Conservation (phyloP, 1,140 invertebrate genomes). For the Drosophila pectinifera region DNA sequence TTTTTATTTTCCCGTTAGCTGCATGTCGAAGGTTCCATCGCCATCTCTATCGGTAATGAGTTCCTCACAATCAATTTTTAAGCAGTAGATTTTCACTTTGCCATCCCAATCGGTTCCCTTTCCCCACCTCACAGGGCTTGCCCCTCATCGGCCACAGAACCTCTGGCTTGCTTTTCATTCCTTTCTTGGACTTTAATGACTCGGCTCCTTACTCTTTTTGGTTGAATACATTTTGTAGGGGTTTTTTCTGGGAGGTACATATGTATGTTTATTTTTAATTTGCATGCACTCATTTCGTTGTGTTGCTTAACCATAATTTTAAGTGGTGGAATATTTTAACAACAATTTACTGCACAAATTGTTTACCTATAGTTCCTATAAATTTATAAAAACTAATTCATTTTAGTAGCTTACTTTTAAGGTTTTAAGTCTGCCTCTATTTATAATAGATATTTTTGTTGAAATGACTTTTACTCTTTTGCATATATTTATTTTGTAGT, state of each 20-base stretch:
- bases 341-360: no score
- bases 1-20: not conserved
- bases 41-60: slow-evolving; percentile 38
- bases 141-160: not conserved
- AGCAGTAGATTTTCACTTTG: slow-evolving; percentile 31
- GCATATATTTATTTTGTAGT: not conserved
- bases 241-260: no score
- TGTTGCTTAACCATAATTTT: no score
- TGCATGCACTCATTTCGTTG: not conserved
- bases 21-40: not conserved
- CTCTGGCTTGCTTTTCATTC: slow-evolving; percentile 7
- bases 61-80: slow-evolving; percentile 43
- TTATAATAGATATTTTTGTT: no score
- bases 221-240: not conserved
- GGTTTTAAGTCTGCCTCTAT: no score
- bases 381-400: no score
- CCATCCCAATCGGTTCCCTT: slow-evolving; percentile 13
- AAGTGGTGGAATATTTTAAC: not conserved
- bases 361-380: not conserved
- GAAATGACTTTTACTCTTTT: no score
- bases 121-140: not conserved
- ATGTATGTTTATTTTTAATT: not conserved
- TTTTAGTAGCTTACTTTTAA: no score
- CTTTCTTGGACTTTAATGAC: slow-evolving; percentile 5
- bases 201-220: slow-evolving; percentile 1